Base-by-base conservation (phyloP, 2,888 invertebrate species). In the Apamea monoglypha region DNA sequence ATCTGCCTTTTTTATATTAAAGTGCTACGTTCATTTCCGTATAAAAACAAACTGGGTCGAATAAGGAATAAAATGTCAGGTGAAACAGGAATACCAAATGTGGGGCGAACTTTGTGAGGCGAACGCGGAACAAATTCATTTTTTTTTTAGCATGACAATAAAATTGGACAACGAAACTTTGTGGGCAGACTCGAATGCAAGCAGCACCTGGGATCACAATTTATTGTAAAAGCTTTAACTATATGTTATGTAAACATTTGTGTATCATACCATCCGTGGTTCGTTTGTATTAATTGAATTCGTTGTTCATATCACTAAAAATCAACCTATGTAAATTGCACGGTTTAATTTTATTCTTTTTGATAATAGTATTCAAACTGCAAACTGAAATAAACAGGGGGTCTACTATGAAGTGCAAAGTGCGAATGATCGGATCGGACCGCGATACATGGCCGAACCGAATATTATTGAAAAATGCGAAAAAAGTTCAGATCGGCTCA, bases 171-270 rank as follows among this genome's bases (percentile, higher is more conserved):
- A 66, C 77, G 40, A 59, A 81, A 87, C 50, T 79, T 78, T 78
- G 87, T 66, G 86, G 82, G 50, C 76, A 78, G 72, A 73, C 44
- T 69, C 56, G 61, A 80, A 70, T 63, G 71, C 66, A 73, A 70
- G 61, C 61, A 44, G 56, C 86, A 87, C 88, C 88, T 88, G 88
- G 3, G 77, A 73, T 77, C 85, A 64, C 69, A 84, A 86, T 86
- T 86, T 86, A 86, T 87, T 76, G 85, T 84, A 79, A 85, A 81
- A 78, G 87, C 76, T 86, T 77, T 75, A 77, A 70, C 73, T 56
- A 59, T 74, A 69, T 40, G 29, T 66, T 70, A 74, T 76, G 74
- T 66, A 76, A 76, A 67, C 21, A 69, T 74, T 50, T 70, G 25
- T 79, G 16, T 53, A 75, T 74, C 68, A 82, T 53, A 53, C 53